These are phyloP conservation scores for Dicrostonyx torquatus DNA, from an alignment of 2,797 vertebrate species.

Conservation along the genomic window DNA sequence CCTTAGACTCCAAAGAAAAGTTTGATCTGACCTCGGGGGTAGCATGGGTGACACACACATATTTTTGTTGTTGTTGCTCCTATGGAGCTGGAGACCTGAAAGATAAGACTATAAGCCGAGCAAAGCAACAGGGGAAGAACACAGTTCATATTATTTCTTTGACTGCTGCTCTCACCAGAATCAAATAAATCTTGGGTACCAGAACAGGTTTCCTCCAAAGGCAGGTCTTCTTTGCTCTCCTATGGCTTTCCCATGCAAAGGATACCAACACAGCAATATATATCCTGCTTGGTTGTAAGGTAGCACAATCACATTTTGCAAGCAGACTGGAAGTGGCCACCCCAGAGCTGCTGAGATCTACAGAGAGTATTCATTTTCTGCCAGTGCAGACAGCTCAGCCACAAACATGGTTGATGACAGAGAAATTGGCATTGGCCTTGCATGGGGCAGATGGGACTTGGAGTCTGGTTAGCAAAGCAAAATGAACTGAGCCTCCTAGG, in stretches of 20 bases:
- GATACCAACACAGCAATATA: conserved; percentile 44
- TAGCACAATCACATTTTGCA: conserved; percentile 62
- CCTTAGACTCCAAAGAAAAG: conserved; percentile 70
- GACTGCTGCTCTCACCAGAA: conserved; percentile 39
- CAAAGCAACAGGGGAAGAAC: conserved; percentile 62
- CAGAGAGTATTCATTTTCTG: conserved; percentile 76
- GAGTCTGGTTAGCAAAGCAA: conserved; percentile 76
- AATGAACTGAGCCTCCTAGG: conserved; percentile 58
- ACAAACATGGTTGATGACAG: conserved; percentile 75
- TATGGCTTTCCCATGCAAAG: conserved; percentile 32
- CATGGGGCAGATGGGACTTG: conserved; percentile 73
- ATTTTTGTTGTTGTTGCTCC: conserved; percentile 74
- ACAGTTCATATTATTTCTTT: conserved; percentile 63
- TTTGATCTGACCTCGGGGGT: conserved; percentile 72
- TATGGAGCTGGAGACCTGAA: conserved; percentile 60
- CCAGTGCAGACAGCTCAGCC: conserved; percentile 70
- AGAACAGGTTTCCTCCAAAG: conserved; percentile 44
- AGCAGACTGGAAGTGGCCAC: conserved; percentile 72
- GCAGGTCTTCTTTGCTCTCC: background rate
- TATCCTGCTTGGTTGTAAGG: conserved; percentile 62
- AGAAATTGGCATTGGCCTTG: conserved; percentile 79
- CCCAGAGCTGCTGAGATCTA: conserved; percentile 58
- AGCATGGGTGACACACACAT: conserved; percentile 33
- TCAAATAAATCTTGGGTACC: conserved; percentile 47
- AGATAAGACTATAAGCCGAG: conserved; percentile 51